Conservation (phyloP, 1,140 invertebrate species). For the Papilio polytes region DNA sequence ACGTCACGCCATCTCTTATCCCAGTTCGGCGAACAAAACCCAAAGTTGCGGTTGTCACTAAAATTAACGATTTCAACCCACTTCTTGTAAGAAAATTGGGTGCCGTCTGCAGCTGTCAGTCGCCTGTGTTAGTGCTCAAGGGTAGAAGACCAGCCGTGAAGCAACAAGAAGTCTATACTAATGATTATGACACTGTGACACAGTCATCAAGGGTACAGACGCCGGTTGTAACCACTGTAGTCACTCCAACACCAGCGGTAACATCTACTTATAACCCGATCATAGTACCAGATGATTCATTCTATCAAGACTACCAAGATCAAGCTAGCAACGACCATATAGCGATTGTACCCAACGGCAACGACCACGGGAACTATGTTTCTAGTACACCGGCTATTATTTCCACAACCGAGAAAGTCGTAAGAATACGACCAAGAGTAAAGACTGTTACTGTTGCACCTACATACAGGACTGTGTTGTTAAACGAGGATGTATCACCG, state of each 20-base stretch:
- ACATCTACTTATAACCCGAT: conserved; percentile 82
- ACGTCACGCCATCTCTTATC: conserved; percentile 60
- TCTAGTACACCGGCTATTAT: conserved; percentile 62
- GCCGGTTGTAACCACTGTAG: conserved; percentile 54
- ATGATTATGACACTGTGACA: conserved; percentile 60
- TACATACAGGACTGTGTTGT: conserved; percentile 77
- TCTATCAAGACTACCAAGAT: conserved; percentile 76
- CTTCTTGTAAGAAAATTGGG: conserved; percentile 88
- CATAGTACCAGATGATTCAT: conserved; percentile 80
- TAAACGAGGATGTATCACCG: conserved; percentile 65
- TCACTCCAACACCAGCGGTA: conserved; percentile 62
- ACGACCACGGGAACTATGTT: conserved; percentile 56
- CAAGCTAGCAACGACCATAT: conserved; percentile 58
- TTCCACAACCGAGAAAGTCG: conserved; percentile 63
- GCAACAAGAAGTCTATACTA: conserved; percentile 60
- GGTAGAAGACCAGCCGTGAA: conserved; percentile 71
- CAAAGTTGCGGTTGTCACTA: conserved; percentile 85
- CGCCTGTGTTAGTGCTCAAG: conserved; percentile 85
- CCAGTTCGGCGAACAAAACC: conserved; percentile 73
- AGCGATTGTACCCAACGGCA: conserved; percentile 54
- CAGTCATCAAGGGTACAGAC: conserved; percentile 65
- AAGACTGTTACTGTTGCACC: conserved; percentile 76
- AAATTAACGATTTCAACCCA: conserved; percentile 88
- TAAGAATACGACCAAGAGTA: conserved; percentile 69
- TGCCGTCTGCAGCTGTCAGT: conserved; percentile 89